Base-by-base conservation (phyloP, 2,113 vertebrate genomes). In the Periophthalmus modestus region DNA sequence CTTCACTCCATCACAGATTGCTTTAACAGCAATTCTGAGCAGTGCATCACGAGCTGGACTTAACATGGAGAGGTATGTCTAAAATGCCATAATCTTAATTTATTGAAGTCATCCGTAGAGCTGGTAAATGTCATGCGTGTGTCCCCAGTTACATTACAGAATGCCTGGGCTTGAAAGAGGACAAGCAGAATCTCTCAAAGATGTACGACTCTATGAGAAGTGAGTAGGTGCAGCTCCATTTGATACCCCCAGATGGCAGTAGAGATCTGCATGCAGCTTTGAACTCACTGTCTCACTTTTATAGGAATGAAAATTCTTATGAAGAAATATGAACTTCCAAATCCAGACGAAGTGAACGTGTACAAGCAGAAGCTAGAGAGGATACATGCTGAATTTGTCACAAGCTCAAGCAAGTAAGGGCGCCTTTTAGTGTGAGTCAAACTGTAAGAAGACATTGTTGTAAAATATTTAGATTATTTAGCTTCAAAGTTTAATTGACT, bases 321-420 rank as follows among this genome's bases (percentile, higher is more conserved):
- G 0, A 98, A 96, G 87, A 97, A 95, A 72, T 96, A 98, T 0
- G 95, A 98, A 57, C 89, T 94, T 67, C 95, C 96, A 0, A 95
- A 92, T 82, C 5, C 89, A 15, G 96, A 98, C 28, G 96, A 95
- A 57, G 92, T 98, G 70, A 92, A 88, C 28, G 5, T 68, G 69
- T 93, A 93, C 80, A 98, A 99, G 82, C 95, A 96, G 87, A 98
- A 96, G 76, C 62, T 99, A 72, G 96, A 98, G 82, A 95, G 94
- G 85, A 95, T 96, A 82, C 95, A 99, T 58, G 91, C 92, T n/a
- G 96, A 98, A 54, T 94, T 97, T 82, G 78, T 72, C 14, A 85
- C 92, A 68, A 92, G 63, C 46, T 48, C 88, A 62, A 94, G 90
- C 79, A 47, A 11, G 97, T 99, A 93, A 96, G 97, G 92, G 86